These are phyloP conservation scores for Eleginops maclovinus DNA, from an alignment of 2,113 vertebrate species.

Conservation along the genomic window DNA sequence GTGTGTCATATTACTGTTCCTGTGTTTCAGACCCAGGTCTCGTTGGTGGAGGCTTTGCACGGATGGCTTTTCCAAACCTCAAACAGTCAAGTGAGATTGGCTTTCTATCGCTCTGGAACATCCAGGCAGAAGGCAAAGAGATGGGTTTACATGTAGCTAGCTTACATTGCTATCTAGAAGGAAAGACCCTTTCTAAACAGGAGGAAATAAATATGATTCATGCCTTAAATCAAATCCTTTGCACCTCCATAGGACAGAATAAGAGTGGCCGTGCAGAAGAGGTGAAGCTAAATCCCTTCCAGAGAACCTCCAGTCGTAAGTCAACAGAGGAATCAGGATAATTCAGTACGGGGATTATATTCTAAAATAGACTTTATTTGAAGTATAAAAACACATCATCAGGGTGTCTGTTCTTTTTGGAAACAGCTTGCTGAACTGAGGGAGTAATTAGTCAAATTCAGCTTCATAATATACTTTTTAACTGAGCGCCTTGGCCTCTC, in stretches of 20 bases:
- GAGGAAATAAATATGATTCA: conserved; percentile 18
- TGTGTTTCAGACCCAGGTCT: conserved; percentile 17
- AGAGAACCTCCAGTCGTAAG: neutral
- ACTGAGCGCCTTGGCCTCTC: conserved; percentile 43
- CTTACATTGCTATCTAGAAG: conserved; percentile 36
- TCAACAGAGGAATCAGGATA: neutral
- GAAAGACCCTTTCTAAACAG: conserved; percentile 2
- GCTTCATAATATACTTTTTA: conserved; percentile 18
- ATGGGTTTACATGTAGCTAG: conserved; percentile 8
- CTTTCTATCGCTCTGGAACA: conserved; percentile 35
- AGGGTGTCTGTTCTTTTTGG: conserved; percentile 14
- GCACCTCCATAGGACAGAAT: conserved; percentile 15
- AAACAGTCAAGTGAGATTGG: conserved; percentile 57
- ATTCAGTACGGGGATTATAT: neutral
- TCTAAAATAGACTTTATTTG: conserved; percentile 12
- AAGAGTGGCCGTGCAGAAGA: conserved; percentile 1
- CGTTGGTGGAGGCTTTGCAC: conserved; percentile 50
- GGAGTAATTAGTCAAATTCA: conserved; percentile 47
- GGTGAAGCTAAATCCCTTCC: neutral
- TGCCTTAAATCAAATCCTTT: conserved; percentile 27
- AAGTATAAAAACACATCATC: conserved; percentile 24
- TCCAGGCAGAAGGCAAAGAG: conserved; percentile 38
- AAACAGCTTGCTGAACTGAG: conserved; percentile 26
- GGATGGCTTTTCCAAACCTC: conserved; percentile 34
- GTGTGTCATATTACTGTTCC: conserved; percentile 4